These are phyloP conservation scores for Myrmecophaga tridactyla DNA, from an alignment of 2,113 vertebrate genomes.

Conservation along the genomic window DNA sequence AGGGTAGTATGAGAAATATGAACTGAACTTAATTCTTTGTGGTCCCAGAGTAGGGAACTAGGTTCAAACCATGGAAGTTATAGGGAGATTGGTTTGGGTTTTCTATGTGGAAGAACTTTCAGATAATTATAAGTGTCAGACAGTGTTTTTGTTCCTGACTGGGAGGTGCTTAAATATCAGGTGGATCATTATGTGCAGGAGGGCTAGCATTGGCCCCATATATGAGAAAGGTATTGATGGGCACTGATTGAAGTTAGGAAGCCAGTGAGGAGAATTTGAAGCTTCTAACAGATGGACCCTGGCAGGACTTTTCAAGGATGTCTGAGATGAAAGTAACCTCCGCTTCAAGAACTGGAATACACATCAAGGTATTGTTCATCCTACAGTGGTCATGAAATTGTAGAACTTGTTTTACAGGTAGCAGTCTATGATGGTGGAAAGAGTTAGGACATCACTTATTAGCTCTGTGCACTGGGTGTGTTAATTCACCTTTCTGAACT, in stretches of 20 bases:
- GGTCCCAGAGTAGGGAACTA: neutral
- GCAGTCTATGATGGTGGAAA: neutral
- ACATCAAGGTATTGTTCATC: neutral
- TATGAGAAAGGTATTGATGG: neutral
- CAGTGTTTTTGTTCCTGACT: neutral
- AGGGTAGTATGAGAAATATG: neutral
- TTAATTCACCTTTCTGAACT: slow-evolving; percentile 28
- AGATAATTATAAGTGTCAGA: neutral
- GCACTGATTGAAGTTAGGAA: neutral
- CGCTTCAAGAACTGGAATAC: neutral
- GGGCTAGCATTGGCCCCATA: neutral
- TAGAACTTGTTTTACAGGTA: neutral
- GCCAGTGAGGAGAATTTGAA: neutral
- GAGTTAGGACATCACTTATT: neutral
- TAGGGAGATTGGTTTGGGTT: neutral
- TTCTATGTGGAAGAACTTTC: neutral
- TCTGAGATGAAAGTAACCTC: neutral
- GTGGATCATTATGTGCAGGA: neutral
- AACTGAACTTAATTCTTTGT: neutral
- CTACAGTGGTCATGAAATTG: neutral
- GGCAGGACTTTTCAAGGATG: neutral
- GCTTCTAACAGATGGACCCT: neutral
- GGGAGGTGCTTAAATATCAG: neutral
- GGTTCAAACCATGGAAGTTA: neutral
- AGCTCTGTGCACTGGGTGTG: neutral